phyloP scores from a whole-genome alignment of 1,140 invertebrate genomes.

The Achroia grisella region DNA sequence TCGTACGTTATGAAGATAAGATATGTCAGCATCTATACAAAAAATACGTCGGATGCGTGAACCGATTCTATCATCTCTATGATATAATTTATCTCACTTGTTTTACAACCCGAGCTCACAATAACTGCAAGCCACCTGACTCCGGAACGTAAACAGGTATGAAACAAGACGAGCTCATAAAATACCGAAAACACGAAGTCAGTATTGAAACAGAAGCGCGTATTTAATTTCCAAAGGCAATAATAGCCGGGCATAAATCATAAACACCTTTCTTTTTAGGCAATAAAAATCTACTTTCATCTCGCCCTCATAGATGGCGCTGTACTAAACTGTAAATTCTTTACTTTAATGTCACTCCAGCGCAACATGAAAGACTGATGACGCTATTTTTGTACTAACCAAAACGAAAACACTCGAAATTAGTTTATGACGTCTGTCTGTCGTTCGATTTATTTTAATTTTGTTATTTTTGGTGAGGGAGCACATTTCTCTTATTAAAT shows the following conservation, averaged over 20 bases:
- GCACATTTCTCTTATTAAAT: slow-evolving; percentile 55
- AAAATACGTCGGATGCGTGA: no score
- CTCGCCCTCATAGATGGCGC: slow-evolving; percentile 46
- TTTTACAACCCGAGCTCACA: not conserved
- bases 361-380: slow-evolving; percentile 68
- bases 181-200: slow-evolving; percentile 12
- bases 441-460: slow-evolving; percentile 73
- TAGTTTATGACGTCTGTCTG: slow-evolving; percentile 72
- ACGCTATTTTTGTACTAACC: slow-evolving; percentile 62
- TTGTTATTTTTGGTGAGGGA: slow-evolving; percentile 60
- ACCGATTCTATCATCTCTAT: no score
- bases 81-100: no score
- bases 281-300: slow-evolving; percentile 45
- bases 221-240: slow-evolving; percentile 32
- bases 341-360: slow-evolving; percentile 59
- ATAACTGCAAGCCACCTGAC: slow-evolving; percentile 10
- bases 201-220: slow-evolving; percentile 16
- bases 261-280: slow-evolving; percentile 40
- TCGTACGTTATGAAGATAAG: no score
- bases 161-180: slow-evolving; percentile 5
- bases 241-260: slow-evolving; percentile 41
- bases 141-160: slow-evolving; percentile 7
- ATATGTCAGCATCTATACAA: no score
- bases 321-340: slow-evolving; percentile 51
- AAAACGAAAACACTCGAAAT: slow-evolving; percentile 71